Conservation (phyloP, 2,797 vertebrate species). For the Rallus crepitans region DNA sequence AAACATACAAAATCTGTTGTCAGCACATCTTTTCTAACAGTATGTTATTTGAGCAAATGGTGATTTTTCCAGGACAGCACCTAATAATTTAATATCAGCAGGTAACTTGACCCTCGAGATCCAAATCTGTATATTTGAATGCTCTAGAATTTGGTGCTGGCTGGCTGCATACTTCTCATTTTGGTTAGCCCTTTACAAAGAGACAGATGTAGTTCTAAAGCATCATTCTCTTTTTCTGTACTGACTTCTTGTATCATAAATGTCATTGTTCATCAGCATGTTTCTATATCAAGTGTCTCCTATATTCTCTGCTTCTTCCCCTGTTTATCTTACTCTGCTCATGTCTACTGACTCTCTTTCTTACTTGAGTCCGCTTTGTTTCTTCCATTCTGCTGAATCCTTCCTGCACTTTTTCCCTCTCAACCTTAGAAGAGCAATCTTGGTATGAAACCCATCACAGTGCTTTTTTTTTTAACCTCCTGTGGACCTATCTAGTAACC, state of each 20-base stretch:
- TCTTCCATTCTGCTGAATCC: background rate
- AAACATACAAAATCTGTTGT: background rate
- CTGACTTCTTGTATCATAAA: background rate
- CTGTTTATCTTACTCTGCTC: background rate
- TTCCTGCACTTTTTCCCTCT: background rate
- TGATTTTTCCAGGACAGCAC: background rate
- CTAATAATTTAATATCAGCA: background rate
- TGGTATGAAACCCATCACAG: background rate
- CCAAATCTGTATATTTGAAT: background rate
- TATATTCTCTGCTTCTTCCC: background rate
- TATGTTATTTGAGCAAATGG: background rate
- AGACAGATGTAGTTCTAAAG: background rate
- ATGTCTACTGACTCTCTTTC: background rate
- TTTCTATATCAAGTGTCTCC: background rate
- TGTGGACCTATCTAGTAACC: background rate
- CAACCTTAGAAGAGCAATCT: background rate
- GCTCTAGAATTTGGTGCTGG: background rate
- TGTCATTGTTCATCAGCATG: background rate
- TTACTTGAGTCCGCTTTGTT: accelerated
- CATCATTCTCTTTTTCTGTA: background rate
- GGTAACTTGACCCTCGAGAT: background rate
- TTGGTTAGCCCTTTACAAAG: background rate
- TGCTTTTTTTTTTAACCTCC: background rate
- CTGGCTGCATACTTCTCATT: background rate
- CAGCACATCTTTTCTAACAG: background rate